A percentile compares a stretch with the other conserved stretches of the same genome.
These are phyloP conservation scores for Ceraclea dissimilis DNA, from an alignment of 2,888 invertebrate species.

Conservation along the genomic window DNA sequence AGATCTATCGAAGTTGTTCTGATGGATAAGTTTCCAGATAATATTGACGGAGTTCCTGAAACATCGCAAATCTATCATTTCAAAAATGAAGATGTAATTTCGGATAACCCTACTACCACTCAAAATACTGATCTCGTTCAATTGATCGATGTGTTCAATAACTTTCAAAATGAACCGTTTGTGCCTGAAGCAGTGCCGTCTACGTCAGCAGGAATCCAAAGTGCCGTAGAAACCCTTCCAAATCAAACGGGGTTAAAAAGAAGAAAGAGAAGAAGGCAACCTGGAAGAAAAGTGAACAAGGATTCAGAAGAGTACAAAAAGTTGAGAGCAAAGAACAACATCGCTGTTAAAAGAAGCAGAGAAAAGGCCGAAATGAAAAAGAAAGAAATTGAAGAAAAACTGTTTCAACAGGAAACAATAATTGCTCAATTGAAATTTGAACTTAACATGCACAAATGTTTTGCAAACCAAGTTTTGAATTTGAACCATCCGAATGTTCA, in stretches of 20 bases:
- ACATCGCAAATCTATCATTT: too few species aligned
- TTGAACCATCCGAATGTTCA: slow-evolving; percentile 60
- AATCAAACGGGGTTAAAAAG: not conserved
- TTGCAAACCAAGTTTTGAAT: slow-evolving; percentile 60
- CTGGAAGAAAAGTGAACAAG: not conserved
- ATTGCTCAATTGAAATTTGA: slow-evolving; percentile 52
- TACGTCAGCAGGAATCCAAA: too few species aligned
- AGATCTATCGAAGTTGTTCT: too few species aligned
- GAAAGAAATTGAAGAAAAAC: not conserved
- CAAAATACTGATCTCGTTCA: too few species aligned
- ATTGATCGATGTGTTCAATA: too few species aligned
- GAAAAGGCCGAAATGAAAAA: not conserved
- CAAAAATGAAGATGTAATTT: too few species aligned
- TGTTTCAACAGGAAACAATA: not conserved
- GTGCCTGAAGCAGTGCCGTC: too few species aligned
- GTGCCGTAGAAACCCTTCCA: too few species aligned
- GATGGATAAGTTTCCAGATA: too few species aligned
- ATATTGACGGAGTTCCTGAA: too few species aligned
- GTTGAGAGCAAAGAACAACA: not conserved
- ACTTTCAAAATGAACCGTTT: too few species aligned
- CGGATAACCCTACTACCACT: too few species aligned
- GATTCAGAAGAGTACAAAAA: slow-evolving; percentile 1
- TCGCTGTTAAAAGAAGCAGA: not conserved
- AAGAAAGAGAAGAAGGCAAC: not conserved
- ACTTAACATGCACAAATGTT: slow-evolving; percentile 67